These are phyloP conservation scores for Scaptomyza reducta DNA, from an alignment of 2,888 invertebrate genomes.

Conservation along the genomic window DNA sequence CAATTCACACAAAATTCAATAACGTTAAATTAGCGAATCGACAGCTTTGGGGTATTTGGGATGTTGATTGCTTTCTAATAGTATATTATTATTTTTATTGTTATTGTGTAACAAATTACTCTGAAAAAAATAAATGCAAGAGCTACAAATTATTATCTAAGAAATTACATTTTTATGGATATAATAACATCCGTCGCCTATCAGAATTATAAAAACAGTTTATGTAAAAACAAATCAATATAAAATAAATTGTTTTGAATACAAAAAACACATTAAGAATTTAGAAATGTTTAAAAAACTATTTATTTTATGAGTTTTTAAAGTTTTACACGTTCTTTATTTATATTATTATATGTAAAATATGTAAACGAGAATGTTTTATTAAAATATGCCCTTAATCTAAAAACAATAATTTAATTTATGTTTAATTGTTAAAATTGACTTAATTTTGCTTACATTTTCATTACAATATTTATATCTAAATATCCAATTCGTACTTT, in stretches of 20 bases:
- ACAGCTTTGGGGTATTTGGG: constrained; percentile 39
- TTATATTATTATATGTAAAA: too few relatives aligned
- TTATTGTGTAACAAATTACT: not conserved
- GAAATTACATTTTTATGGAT: not conserved
- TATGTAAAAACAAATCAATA: too few relatives aligned
- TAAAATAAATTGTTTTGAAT: too few relatives aligned
- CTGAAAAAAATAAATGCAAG: not conserved
- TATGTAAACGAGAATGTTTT: too few relatives aligned
- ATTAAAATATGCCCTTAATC: too few relatives aligned
- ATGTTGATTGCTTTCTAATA: not conserved
- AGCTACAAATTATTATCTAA: not conserved
- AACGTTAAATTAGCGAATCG: constrained; percentile 52
- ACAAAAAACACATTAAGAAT: too few relatives aligned
- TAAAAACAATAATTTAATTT: too few relatives aligned
- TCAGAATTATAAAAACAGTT: not conserved
- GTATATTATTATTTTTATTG: constrained; percentile 4
- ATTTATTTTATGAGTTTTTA: too few relatives aligned
- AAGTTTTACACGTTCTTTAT: too few relatives aligned
- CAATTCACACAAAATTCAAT: constrained; percentile 50
- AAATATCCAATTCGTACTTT: constrained; percentile 5
- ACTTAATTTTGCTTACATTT: not conserved
- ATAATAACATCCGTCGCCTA: not conserved
- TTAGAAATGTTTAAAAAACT: too few relatives aligned
- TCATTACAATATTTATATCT: not conserved
- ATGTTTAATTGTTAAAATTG: not conserved